These are phyloP conservation scores for Dendropsophus ebraccatus DNA, from an alignment of 2,113 vertebrate genomes.

Conservation along the genomic window DNA sequence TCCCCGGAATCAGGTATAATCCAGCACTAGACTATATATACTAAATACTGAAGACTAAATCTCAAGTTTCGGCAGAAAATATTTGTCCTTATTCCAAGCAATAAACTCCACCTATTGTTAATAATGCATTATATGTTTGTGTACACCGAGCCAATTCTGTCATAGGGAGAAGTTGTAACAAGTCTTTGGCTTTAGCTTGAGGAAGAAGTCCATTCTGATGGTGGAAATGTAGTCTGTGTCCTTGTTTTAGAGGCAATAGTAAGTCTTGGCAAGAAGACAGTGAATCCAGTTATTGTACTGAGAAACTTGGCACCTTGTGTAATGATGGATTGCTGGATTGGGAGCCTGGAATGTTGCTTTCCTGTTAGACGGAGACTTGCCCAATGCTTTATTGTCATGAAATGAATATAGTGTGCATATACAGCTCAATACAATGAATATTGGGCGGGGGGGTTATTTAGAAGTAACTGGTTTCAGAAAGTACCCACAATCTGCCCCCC, in stretches of 20 bases:
- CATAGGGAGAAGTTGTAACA: background rate
- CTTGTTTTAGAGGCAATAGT: background rate
- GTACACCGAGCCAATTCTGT: background rate
- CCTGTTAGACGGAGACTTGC: background rate
- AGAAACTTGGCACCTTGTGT: background rate
- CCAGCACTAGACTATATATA: background rate
- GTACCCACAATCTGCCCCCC: no score
- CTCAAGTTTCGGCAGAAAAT: background rate
- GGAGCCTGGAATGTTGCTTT: conserved; percentile 2
- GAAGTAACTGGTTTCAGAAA: no score
- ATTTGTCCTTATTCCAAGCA: background rate
- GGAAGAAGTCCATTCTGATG: background rate
- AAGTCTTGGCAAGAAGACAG: conserved; percentile 3
- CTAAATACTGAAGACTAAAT: background rate
- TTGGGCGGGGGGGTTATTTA: no score
- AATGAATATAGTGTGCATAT: background rate
- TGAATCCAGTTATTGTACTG: conserved; percentile 3
- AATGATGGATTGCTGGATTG: conserved; percentile 17
- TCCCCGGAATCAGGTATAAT: background rate
- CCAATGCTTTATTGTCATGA: conserved; percentile 8
- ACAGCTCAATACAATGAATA: conserved; percentile 2
- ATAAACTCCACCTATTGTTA: background rate
- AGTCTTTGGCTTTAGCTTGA: background rate
- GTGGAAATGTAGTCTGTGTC: background rate
- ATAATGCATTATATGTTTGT: background rate